Evolutionary conservation across 2,888 invertebrate genomes (phyloP).

Genomic region (Calliopum simillimum): DNA sequence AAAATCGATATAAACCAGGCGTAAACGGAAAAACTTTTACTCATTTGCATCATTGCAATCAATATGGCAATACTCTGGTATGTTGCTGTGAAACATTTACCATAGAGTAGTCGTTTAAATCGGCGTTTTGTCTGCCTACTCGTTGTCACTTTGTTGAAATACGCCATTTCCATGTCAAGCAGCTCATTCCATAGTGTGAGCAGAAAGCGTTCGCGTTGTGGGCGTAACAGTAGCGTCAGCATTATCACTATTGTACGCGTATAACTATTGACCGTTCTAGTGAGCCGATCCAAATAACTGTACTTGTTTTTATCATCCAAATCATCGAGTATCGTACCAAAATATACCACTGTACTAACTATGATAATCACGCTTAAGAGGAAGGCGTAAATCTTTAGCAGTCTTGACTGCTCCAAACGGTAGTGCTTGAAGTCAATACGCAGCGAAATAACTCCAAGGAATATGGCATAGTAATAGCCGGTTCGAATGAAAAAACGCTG

Average conservation of each 20-base stretch:
- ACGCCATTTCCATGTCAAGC: not conserved
- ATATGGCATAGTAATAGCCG: conserved; percentile 1
- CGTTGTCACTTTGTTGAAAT: not conserved
- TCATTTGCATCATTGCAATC: not conserved
- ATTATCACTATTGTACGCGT: not conserved
- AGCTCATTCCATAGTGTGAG: not conserved
- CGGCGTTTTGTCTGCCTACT: not conserved
- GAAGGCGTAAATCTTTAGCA: not conserved
- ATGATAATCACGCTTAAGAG: not conserved
- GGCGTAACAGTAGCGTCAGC: not conserved
- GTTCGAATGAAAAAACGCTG: not conserved
- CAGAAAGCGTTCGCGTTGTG: not conserved
- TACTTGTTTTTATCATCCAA: not conserved
- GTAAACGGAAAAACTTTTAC: not conserved
- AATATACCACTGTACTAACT: not conserved
- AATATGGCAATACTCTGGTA: not conserved
- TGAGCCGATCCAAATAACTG: not conserved
- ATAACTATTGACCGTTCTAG: not conserved
- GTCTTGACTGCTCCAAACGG: not conserved
- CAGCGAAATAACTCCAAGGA: not conserved
- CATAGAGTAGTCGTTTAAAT: not conserved
- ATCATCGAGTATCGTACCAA: not conserved
- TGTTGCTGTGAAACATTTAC: not conserved
- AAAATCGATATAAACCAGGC: not conserved
- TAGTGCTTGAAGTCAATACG: not conserved